Percentiles rank a stretch among this genome's conserved stretches.
Evolutionary conservation across 2,113 vertebrate species (phyloP).

Genomic region (Saimiri boliviensis): DNA sequence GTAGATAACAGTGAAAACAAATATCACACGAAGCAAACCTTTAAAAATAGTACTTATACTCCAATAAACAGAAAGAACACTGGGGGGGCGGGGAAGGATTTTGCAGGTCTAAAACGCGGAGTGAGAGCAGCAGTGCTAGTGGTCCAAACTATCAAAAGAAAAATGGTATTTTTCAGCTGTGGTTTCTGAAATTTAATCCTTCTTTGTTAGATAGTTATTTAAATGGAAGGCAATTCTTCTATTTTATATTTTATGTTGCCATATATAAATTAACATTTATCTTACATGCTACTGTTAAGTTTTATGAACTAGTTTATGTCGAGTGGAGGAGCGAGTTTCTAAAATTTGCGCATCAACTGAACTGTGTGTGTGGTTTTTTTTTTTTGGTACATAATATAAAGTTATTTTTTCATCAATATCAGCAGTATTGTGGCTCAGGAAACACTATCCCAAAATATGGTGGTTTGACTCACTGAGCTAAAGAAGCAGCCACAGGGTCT

Average conservation of each 20-base stretch:
- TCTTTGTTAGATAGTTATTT: not conserved
- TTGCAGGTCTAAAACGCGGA: not conserved
- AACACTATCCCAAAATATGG: not conserved
- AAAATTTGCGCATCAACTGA: not conserved
- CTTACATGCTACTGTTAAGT: not conserved
- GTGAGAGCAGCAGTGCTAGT: not conserved
- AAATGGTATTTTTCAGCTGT: not conserved
- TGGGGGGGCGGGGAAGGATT: not conserved
- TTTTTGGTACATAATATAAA: not conserved
- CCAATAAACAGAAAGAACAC: not conserved
- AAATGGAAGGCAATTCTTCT: not conserved
- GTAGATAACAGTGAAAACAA: constrained; percentile 51
- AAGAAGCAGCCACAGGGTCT: not conserved
- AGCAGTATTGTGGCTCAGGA: not conserved
- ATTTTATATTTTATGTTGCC: not conserved
- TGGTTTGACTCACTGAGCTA: not conserved
- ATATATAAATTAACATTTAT: not conserved
- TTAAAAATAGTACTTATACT: not conserved
- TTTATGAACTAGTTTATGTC: not conserved
- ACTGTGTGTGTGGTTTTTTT: not conserved
- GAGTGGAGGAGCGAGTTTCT: not conserved
- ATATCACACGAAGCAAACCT: constrained; percentile 55
- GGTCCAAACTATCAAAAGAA: not conserved
- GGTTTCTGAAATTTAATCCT: not conserved
- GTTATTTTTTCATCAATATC: not conserved